A percentile compares a stretch with the other conserved stretches of the same genome.
Conservation (phyloP, 2,888 invertebrate species). For the Capitulum mitella region DNA sequence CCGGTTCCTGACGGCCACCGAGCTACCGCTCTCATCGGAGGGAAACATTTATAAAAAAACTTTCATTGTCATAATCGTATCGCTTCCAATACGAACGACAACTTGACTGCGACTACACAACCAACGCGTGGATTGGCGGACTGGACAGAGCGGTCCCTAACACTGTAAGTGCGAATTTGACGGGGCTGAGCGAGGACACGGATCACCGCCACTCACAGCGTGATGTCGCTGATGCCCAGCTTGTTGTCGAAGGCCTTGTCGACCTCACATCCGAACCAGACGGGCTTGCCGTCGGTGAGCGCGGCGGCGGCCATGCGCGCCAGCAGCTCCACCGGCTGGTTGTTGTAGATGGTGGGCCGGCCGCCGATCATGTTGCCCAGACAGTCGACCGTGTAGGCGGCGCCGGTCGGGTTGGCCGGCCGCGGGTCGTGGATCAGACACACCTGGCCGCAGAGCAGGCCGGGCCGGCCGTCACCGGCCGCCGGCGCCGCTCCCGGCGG, state of each 20-base stretch:
- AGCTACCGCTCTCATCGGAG: no score
- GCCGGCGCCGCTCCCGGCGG: no score
- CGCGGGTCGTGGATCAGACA: constrained; percentile 82
- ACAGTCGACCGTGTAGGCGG: constrained; percentile 75
- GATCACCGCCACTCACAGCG: constrained; percentile 56
- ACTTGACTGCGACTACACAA: no score
- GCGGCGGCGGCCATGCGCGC: constrained; percentile 67
- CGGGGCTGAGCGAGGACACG: no score
- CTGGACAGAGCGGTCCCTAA: no score
- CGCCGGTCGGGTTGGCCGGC: constrained; percentile 65
- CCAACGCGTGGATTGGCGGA: no score
- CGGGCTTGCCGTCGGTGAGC: constrained; percentile 70
- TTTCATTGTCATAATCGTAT: no score
- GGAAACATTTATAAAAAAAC: no score
- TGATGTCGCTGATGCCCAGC: constrained; percentile 67
- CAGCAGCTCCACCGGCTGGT: constrained; percentile 71
- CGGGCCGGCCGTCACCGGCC: no score
- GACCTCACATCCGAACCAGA: constrained; percentile 90
- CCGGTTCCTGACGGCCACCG: no score
- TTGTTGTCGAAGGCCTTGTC: constrained; percentile 69
- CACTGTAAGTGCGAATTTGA: no score
- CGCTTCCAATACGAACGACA: no score
- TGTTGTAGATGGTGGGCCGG: constrained; percentile 70
- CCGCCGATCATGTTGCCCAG: constrained; percentile 83
- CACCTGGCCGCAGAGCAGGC: constrained; percentile 50